Evolutionary conservation across 2,888 invertebrate species (phyloP), one percentile per base, ranked within the genome.

Genomic region (Leucoptera coffeella): DNA sequence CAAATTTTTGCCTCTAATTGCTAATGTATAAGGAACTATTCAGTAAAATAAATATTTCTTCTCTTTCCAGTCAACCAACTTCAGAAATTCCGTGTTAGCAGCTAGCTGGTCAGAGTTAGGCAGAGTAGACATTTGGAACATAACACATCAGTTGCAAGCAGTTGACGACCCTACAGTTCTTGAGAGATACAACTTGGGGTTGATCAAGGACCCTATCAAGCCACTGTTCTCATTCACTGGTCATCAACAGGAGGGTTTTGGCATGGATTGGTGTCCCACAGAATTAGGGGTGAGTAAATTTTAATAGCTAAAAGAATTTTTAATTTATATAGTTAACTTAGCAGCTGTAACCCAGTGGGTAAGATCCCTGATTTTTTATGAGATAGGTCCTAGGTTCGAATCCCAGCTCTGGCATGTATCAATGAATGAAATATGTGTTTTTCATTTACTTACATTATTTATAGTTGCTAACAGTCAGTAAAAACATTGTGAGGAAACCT

Each of bases 101-200:
- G 97, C 96, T 2, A 84, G 86, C 23, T 99, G 97, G 97, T 96
- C 96, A 39, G 97, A 97, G 61, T 62, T 86, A 29, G 95, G 94
- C 1, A 77, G 84, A 40, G 95, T 99, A 0, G 85, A 88, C 45
- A 75, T 99, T 33, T 97, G 92, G 89, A 85, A 96, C 53, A 71
- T 97, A 41, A 80, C 80, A 13, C 75, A 80, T 34, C 87, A 91
- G 41, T 43, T 97, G 11, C 77, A 81, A 50, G 85, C 85, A 8
- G 76, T 95, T 1, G 85, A 93, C 42, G 82, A 85, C 50, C 74
- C 80, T 0, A 49, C 67, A 22, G 38, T 77, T 15, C 50, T 84
- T 2, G 73, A 75, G 35, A 56, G 74, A 36, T 84, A 85, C 41
- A 80, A 81, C 38, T 73, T 78, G 34, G 74, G 75, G 10, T 71